A percentile compares a stretch with the other conserved stretches of the same genome.
Evolutionary conservation across 1,140 invertebrate species (phyloP).

Genomic region (Drosophila persimilis): DNA sequence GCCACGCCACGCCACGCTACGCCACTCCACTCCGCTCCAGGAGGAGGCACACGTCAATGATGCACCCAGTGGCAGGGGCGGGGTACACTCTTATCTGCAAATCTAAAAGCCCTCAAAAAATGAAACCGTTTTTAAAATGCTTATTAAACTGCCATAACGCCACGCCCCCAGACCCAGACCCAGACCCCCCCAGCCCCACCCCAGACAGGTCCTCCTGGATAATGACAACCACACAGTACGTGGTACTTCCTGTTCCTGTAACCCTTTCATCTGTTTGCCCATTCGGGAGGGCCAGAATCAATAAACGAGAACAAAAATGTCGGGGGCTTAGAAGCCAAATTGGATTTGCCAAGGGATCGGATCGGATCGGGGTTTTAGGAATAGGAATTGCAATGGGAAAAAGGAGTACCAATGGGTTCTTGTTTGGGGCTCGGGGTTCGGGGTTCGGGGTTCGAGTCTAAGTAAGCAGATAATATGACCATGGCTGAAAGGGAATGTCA

Average conservation of each 20-base stretch:
- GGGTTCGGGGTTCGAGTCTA: constrained; percentile 1
- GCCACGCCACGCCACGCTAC: background rate
- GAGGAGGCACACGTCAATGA: background rate
- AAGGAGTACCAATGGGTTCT: constrained; percentile 6
- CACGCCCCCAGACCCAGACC: no score
- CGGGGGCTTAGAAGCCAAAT: constrained; percentile 70
- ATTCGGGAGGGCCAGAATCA: constrained; percentile 48
- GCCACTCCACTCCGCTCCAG: constrained; percentile 1
- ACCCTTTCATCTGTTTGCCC: constrained; percentile 9
- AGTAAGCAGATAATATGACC: constrained; percentile 69
- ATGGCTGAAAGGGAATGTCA: constrained; percentile 31
- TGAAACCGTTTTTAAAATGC: constrained; percentile 33
- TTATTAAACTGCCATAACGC: constrained; percentile 29
- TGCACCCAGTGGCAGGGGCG: background rate
- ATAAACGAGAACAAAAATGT: constrained; percentile 57
- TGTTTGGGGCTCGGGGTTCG: background rate
- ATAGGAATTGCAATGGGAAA: constrained; percentile 12
- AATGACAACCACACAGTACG: constrained; percentile 35
- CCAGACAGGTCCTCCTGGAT: constrained; percentile 6
- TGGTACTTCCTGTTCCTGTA: background rate
- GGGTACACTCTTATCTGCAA: background rate
- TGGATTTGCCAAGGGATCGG: constrained; percentile 55
- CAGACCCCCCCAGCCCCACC: no score
- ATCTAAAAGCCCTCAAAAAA: constrained; percentile 11
- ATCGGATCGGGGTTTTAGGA: constrained; percentile 11